Conservation (phyloP, 2,888 invertebrate species). For the Pyrochroa serraticornis region DNA sequence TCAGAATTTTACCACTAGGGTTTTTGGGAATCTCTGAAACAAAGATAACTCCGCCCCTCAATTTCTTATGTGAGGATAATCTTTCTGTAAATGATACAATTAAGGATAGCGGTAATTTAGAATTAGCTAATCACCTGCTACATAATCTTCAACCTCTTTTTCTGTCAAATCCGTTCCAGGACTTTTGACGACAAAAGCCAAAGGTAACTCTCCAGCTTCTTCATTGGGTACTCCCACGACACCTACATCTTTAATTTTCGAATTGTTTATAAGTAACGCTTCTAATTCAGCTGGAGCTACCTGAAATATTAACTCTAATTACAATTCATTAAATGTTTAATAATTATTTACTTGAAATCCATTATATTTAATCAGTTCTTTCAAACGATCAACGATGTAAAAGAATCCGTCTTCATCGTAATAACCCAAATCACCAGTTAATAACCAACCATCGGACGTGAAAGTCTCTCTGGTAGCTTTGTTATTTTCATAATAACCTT, state of each 20-base stretch:
- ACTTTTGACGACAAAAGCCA: conserved; percentile 71
- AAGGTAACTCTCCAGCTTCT: conserved; percentile 50
- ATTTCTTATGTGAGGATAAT: conserved; percentile 74
- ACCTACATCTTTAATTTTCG: conserved; percentile 77
- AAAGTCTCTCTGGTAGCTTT: conserved; percentile 68
- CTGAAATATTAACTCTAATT: no score
- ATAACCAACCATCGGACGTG: conserved; percentile 76
- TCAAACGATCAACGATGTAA: conserved; percentile 83
- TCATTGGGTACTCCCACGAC: conserved; percentile 79
- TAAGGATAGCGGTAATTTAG: background rate
- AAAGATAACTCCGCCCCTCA: conserved; percentile 68
- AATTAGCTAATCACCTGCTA: conserved; percentile 52
- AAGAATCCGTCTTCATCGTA: conserved; percentile 78
- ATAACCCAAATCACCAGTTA: conserved; percentile 83
- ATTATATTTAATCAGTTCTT: conserved; percentile 91
- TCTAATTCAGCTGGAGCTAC: conserved; percentile 85
- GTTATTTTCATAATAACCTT: conserved; percentile 77
- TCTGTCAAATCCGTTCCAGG: conserved; percentile 60
- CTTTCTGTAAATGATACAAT: conserved; percentile 44
- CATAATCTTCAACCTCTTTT: conserved; percentile 52
- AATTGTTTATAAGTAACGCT: conserved; percentile 74
- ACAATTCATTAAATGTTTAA: background rate
- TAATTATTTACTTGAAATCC: conserved; percentile 72
- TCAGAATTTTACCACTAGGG: no score
- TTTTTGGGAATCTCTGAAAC: conserved; percentile 32